These are phyloP conservation scores for Beris morrisii DNA, from an alignment of 2,888 invertebrate genomes.

Conservation along the genomic window DNA sequence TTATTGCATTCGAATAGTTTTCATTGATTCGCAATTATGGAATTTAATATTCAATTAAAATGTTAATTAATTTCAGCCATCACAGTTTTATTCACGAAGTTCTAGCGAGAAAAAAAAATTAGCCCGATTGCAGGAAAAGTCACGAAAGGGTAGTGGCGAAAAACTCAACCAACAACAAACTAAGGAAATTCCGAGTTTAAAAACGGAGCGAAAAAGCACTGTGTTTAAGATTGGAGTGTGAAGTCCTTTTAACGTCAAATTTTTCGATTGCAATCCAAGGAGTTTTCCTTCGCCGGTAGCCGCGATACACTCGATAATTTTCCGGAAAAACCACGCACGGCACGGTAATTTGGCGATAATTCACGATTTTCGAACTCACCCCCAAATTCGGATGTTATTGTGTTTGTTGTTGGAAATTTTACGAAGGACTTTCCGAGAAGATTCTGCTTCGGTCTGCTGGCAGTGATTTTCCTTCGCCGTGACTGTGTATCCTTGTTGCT, in stretches of 20 bases:
- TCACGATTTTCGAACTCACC: too few relatives aligned
- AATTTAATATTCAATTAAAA: too few relatives aligned
- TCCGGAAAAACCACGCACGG: neutral
- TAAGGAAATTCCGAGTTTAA: constrained; percentile 11
- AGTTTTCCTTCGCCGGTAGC: constrained; percentile 15
- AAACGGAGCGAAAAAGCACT: constrained; percentile 1
- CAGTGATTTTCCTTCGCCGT: constrained; percentile 13
- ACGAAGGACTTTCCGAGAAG: too few relatives aligned
- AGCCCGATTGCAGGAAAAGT: constrained; percentile 1
- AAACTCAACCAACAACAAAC: constrained; percentile 11
- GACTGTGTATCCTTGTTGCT: too few relatives aligned
- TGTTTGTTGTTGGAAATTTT: too few relatives aligned
- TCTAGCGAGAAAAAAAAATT: too few relatives aligned
- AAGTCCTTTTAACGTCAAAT: constrained; percentile 3
- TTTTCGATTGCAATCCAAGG: constrained; percentile 12
- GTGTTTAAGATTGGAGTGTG: constrained; percentile 13
- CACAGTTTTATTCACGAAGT: too few relatives aligned
- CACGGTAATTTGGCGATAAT: neutral
- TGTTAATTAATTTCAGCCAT: too few relatives aligned
- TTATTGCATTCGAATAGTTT: too few relatives aligned
- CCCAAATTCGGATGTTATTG: too few relatives aligned
- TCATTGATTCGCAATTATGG: too few relatives aligned
- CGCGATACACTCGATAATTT: constrained; percentile 18
- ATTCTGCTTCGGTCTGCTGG: too few relatives aligned
- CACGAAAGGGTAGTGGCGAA: constrained; percentile 22